phyloP scores from a whole-genome alignment of 2,113 vertebrate genomes.

The Salvelinus alpinus region DNA sequence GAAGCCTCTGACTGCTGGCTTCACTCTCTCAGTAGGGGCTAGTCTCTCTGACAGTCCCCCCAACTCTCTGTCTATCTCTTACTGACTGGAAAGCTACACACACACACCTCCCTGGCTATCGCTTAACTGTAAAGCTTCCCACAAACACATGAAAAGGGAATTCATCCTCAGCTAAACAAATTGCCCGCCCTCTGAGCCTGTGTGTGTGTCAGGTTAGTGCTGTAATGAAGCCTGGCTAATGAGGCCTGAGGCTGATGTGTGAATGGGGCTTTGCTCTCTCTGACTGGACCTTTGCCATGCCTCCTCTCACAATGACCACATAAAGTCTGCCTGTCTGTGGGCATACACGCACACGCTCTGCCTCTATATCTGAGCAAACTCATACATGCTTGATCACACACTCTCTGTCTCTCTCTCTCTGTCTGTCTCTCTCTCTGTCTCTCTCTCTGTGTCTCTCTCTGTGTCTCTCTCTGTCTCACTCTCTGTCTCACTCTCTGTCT shows the following conservation, averaged over 20 bases:
- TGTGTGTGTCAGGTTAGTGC: slow-evolving; percentile 34
- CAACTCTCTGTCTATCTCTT: too few relatives aligned
- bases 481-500: too few relatives aligned
- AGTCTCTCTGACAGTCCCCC: background rate
- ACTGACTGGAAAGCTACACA: too few relatives aligned
- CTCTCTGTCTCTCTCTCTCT: background rate
- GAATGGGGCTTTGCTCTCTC: background rate
- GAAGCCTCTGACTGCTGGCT: background rate
- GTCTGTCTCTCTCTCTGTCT: too few relatives aligned
- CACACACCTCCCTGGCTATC: too few relatives aligned
- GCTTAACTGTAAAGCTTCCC: slow-evolving; percentile 10
- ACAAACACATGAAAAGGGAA: slow-evolving; percentile 8
- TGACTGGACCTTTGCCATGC: slow-evolving; percentile 15
- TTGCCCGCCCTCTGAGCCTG: slow-evolving; percentile 5
- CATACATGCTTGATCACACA: background rate
- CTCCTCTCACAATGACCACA: background rate
- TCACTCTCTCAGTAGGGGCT: background rate
- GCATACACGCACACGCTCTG: background rate
- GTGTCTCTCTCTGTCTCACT: too few relatives aligned
- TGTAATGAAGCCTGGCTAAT: slow-evolving; percentile 30
- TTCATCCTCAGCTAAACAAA: slow-evolving; percentile 31
- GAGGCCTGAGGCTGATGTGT: slow-evolving; percentile 20
- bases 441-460: too few relatives aligned
- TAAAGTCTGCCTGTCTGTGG: background rate
- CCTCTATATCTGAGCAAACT: background rate